Evolutionary conservation across 1,140 invertebrate species (phyloP), one percentile per base, ranked within the genome.

Genomic region (Meloidogyne chitwoodi): DNA sequence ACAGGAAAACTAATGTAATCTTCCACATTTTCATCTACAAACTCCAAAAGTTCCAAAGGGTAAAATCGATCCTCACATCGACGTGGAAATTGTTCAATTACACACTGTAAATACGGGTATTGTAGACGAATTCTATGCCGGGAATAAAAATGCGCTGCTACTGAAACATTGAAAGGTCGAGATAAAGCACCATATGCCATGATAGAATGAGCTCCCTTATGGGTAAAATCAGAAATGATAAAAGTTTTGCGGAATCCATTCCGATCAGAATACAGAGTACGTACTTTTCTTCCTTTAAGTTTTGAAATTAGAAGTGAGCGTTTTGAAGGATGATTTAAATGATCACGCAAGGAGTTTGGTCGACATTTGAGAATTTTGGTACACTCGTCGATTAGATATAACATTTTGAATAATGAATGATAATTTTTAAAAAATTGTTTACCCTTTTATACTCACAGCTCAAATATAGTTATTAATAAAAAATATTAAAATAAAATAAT

Each of bases 41-140:
- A 19, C 2, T 70, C 38, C 2, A 70, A 29, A 8, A 70, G 11
- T 19, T 70, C 68, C 5, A 70, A 19, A 6, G 68, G 68, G 12
- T 70, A 70, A 14, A n/a, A 70, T 22, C 68, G 68, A 29, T 70
- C 68, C 19, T 70, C 68, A 27, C 68, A 44, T n/a, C 48, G 2
- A 16, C 34, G 44, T 29, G 68, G 34, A 44, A 69, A 69, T 6
- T 19, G 34, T 61, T 69, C 68, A n/a, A 69, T 44, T 6, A 22
- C 19, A 19, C 34, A 69, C 19, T 44, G 68, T 22, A 31, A 24
- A 44, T 69, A 69, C 2, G 68, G 68, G 14, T 27, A 68, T 26
- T 26, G 29, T 19, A 68, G 19, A 10, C 29, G 2, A 56, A 56
- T 56, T n/a, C 48, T n/a, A 56, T 56, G 48, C 2, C 48, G 48